Evolutionary conservation across 2,888 invertebrate genomes (phyloP), one percentile per base, ranked within the genome.

Genomic region (Mythimna ferrago): DNA sequence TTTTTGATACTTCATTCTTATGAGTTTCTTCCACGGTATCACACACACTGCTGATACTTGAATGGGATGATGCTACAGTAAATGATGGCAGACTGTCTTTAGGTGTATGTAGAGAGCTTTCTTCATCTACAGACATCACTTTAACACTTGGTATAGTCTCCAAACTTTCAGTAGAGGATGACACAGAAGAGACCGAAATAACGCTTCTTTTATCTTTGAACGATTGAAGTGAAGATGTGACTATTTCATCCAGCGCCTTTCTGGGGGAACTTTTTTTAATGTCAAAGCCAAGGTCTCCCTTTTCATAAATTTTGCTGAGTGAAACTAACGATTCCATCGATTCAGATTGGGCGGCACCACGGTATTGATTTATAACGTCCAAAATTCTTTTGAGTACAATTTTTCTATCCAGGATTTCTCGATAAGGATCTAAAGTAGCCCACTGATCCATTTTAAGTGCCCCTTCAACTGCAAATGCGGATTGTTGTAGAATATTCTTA

Each of bases 271-370:
- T 26, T 19, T 89, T 80, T 85, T 97, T 97, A 0, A 97, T 97
- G 77, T 97, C 93, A 82, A 98, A 97, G 10, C 97, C 97, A 74
- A 97, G 96, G 89, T 97, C 97, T 16, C 98, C 98, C 78, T 97
- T 96, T 41, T 96, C 94, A 86, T 98, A 98, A 14, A 97, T 93
- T 21, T 95, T 95, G 1, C 93, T 94, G 19, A 97, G 87, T 0
- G 97, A 97, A 38, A 96, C 94, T 56, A 95, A 87, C 44, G 97
- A 95, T 21, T 94, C 95, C 77, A 91, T 89, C 10, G 96, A 96
- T 82, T 94, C 95, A 5, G 94, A 90, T n/a, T 89, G 91, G 75
- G 93, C 89, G 9, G 94, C 87, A 57, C 93, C 93, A 26, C 90
- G 92, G 77, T 94, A 93, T 75, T 95, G 92, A 16, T 91, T 91